These are phyloP conservation scores for Lytechinus pictus DNA, from an alignment of 35 echinoderm and acorn worm species.

Conservation along the genomic window DNA sequence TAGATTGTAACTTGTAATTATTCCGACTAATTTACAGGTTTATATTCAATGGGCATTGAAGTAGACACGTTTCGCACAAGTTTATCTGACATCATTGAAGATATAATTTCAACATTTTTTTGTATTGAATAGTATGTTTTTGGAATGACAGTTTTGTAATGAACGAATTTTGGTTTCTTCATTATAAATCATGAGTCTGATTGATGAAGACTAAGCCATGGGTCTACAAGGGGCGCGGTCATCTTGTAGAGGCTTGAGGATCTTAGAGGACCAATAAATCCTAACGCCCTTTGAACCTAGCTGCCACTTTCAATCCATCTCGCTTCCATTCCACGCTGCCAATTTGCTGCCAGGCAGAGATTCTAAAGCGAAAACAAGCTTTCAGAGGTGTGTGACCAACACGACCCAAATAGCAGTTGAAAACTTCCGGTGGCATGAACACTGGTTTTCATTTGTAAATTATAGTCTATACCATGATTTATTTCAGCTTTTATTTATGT, in stretches of 20 bases:
- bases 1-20: too few species aligned
- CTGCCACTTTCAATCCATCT: conserved; percentile 17
- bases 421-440: neutral
- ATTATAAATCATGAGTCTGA: neutral
- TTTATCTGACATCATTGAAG: too few species aligned
- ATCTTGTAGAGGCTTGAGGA: neutral
- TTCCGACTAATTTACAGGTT: too few species aligned
- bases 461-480: neutral
- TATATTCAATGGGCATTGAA: too few species aligned
- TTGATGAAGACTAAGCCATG: neutral
- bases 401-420: neutral
- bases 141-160: too few species aligned
- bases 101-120: too few species aligned
- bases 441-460: neutral
- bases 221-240: neutral
- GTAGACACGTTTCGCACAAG: too few species aligned
- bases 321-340: neutral
- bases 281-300: conserved; percentile 9
- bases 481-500: neutral
- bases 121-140: too few species aligned
- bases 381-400: neutral
- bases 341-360: neutral
- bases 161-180: neutral
- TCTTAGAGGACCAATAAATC: conserved; percentile 1
- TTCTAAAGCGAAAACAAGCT: conserved; percentile 11